Evolutionary conservation across 2,888 invertebrate genomes (phyloP).

Genomic region (Polietes domitor): DNA sequence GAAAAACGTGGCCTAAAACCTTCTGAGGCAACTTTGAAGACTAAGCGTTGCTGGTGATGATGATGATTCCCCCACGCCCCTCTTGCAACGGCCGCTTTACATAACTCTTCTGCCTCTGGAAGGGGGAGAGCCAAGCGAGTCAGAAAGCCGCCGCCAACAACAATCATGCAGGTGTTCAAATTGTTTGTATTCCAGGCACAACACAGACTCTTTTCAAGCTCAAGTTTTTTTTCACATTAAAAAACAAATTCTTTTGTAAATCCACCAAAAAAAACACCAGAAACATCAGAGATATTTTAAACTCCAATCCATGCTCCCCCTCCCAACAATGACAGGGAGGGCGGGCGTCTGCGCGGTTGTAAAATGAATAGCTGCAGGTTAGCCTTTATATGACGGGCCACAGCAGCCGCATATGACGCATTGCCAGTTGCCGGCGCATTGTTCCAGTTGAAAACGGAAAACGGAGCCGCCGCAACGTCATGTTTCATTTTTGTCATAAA

Average conservation of each 20-base stretch:
- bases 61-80: neutral
- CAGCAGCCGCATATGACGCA: neutral
- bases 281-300: constrained; percentile 9
- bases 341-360: neutral
- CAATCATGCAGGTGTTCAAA: constrained; percentile 44
- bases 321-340: constrained; percentile 14
- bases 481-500: constrained; percentile 40
- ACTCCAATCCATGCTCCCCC: too few relatives aligned
- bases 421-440: constrained; percentile 10
- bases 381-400: neutral
- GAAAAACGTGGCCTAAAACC: constrained; percentile 19
- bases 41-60: neutral
- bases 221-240: constrained; percentile 11
- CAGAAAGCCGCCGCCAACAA: constrained; percentile 3
- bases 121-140: constrained; percentile 10
- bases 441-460: constrained; percentile 18
- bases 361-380: neutral
- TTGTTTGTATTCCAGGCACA: constrained; percentile 38
- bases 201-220: constrained; percentile 23
- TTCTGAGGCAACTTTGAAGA: constrained; percentile 22
- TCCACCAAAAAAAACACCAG: neutral
- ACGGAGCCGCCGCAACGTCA: constrained; percentile 1
- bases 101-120: neutral
- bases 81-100: neutral
- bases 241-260: constrained; percentile 28